A percentile compares a stretch with the other conserved stretches of the same genome.
phyloP scores from a whole-genome alignment of 1,140 invertebrate genomes.

The Tetramorium simillimum region DNA sequence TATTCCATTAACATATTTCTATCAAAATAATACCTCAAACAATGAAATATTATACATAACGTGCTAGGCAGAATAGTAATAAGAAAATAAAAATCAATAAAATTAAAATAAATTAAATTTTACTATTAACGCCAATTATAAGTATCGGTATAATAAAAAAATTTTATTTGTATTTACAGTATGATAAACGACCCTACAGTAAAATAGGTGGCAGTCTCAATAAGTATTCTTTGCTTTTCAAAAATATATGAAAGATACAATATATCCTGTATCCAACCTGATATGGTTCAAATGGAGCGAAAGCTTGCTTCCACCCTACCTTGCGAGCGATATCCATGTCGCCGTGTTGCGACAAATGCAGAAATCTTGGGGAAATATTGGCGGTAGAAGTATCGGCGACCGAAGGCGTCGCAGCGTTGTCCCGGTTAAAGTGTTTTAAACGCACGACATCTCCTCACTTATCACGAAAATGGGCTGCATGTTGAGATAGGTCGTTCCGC shows the following conservation, averaged over 20 bases:
- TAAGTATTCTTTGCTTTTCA: neutral
- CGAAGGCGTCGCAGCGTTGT: slow-evolving; percentile 7
- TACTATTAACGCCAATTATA: neutral
- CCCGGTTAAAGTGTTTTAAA: slow-evolving; percentile 63
- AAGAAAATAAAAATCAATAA: neutral
- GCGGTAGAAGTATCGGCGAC: neutral
- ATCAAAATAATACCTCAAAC: neutral
- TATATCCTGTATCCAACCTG: neutral
- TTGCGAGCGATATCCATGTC: neutral
- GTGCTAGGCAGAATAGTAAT: neutral
- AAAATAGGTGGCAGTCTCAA: neutral
- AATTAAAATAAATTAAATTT: slow-evolving; percentile 14
- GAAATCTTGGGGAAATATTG: slow-evolving; percentile 14
- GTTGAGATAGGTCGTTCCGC: slow-evolving; percentile 83
- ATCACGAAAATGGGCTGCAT: slow-evolving; percentile 78
- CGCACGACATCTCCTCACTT: slow-evolving; percentile 68
- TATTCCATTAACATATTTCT: neutral
- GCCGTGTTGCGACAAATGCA: neutral
- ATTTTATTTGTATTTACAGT: neutral
- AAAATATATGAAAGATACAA: neutral
- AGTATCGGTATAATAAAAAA: neutral
- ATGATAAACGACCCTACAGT: neutral
- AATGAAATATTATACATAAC: neutral
- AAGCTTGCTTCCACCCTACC: neutral
- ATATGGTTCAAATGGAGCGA: neutral